phyloP scores from a whole-genome alignment of 2,888 invertebrate genomes.

The Stenurella melanura region DNA sequence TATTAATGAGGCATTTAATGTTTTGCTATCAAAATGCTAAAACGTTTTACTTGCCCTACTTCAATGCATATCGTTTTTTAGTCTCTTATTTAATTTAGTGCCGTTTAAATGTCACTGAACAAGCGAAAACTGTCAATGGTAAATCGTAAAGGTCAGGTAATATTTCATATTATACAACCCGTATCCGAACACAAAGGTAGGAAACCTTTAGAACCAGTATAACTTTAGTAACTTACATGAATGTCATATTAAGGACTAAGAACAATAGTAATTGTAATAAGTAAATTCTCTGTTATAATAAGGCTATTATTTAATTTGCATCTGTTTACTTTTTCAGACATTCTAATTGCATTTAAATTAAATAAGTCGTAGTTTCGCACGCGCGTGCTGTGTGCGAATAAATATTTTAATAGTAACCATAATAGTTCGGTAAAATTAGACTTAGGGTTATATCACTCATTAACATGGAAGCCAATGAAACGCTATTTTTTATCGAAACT shows the following conservation, averaged over 20 bases:
- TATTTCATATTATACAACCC: constrained; percentile 56
- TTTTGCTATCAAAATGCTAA: constrained; percentile 49
- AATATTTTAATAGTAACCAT: no score
- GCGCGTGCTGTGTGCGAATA: no score
- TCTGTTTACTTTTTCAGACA: not conserved
- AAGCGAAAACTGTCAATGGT: constrained; percentile 57
- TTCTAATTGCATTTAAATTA: not conserved
- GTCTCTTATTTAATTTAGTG: constrained; percentile 39
- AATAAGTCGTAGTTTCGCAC: no score
- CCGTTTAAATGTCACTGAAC: constrained; percentile 60
- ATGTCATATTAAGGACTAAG: not conserved
- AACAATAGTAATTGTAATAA: constrained; percentile 5
- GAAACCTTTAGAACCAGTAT: constrained; percentile 3
- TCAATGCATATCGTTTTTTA: constrained; percentile 37
- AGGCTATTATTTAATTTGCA: not conserved
- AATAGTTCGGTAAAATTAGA: no score
- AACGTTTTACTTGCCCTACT: constrained; percentile 41
- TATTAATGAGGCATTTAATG: constrained; percentile 53
- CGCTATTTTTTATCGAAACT: no score
- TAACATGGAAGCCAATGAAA: no score
- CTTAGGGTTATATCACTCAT: no score
- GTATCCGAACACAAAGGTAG: constrained; percentile 34
- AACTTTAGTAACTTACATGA: not conserved
- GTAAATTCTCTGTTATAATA: not conserved
- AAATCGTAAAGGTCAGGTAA: constrained; percentile 56